Evolutionary conservation across 2,797 vertebrate species (phyloP).

Genomic region (Liparis tanakae): DNA sequence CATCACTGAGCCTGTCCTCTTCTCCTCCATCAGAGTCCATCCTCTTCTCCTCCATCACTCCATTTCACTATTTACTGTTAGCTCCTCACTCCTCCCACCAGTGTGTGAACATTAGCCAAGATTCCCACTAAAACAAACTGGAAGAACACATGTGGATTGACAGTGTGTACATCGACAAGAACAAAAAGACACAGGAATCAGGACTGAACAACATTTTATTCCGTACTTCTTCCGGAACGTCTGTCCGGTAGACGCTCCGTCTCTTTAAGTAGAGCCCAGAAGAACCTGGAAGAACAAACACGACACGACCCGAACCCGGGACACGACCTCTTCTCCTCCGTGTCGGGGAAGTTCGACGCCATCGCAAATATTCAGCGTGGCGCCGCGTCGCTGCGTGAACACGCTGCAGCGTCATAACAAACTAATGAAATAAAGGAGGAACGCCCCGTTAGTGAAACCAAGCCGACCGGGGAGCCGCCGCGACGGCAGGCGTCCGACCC

Average conservation of each 20-base stretch:
- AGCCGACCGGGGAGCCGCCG: background rate
- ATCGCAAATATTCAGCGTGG: conserved; percentile 41
- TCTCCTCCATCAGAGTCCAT: too few species aligned
- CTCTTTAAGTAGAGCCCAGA: conserved; percentile 29
- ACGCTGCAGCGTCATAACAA: conserved; percentile 39
- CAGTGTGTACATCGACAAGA: background rate
- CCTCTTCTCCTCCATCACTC: too few species aligned
- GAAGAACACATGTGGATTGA: background rate
- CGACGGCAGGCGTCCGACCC: background rate
- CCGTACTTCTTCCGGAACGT: conserved; percentile 44
- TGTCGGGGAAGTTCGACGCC: conserved; percentile 27
- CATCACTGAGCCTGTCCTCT: too few species aligned
- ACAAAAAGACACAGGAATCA: background rate
- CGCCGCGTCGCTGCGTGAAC: conserved; percentile 34
- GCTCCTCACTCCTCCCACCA: background rate
- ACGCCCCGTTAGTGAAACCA: conserved; percentile 48
- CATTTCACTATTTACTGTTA: too few species aligned
- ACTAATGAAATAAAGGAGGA: conserved; percentile 30
- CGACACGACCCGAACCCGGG: conserved; percentile 52
- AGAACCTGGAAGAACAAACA: conserved; percentile 52
- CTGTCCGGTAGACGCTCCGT: conserved; percentile 39
- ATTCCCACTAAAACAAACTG: background rate
- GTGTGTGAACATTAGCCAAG: background rate
- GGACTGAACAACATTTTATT: conserved; percentile 70
- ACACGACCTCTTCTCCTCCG: conserved; percentile 34